These are phyloP conservation scores for Falco columbarius DNA, from an alignment of 2,797 vertebrate genomes.

Conservation along the genomic window DNA sequence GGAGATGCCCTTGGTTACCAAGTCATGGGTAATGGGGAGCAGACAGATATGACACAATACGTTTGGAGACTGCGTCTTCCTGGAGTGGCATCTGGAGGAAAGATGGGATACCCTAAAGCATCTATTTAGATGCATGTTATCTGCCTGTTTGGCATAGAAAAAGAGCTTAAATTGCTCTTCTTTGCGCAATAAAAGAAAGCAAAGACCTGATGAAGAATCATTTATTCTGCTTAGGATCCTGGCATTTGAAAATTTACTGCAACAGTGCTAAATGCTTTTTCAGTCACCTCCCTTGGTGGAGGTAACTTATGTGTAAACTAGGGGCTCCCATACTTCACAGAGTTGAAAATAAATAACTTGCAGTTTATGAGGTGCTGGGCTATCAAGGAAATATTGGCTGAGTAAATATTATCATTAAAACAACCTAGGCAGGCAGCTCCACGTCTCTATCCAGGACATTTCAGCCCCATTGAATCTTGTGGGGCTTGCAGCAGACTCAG, in stretches of 20 bases:
- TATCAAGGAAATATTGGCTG: background rate
- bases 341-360: background rate
- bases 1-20: background rate
- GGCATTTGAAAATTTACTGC: background rate
- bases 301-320: background rate
- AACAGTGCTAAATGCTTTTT: background rate
- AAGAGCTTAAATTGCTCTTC: background rate
- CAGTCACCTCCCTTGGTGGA: background rate
- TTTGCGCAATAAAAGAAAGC: background rate
- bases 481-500: background rate
- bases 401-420: background rate
- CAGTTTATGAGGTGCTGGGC: background rate
- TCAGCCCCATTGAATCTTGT: background rate
- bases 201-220: background rate
- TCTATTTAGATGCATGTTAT: background rate
- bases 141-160: background rate
- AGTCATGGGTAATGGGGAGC: background rate
- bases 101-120: background rate
- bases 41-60: background rate
- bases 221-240: background rate
- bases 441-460: fast-evolving
- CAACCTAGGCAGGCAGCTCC: background rate
- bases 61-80: background rate
- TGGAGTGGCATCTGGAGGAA: background rate
- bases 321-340: background rate